Evolutionary conservation across 2,113 vertebrate species (phyloP).

Genomic region (Callospermophilus lateralis): DNA sequence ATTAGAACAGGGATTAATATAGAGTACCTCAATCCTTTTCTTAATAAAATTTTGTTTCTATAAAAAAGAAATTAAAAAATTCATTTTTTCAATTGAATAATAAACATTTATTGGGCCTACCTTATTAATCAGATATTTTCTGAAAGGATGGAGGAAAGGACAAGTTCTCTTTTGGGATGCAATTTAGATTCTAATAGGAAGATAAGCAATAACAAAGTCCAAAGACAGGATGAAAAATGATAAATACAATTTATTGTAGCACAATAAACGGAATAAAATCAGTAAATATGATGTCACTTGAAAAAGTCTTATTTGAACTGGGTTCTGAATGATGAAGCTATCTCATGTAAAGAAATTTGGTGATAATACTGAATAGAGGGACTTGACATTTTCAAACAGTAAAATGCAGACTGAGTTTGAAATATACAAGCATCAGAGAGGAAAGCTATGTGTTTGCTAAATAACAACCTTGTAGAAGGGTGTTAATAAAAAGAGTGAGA

Average conservation of each 20-base stretch:
- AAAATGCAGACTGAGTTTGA: neutral
- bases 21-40: neutral
- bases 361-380: neutral
- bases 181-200: neutral
- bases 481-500: neutral
- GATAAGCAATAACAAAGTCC: neutral
- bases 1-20: slow-evolving; percentile 28
- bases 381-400: neutral
- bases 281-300: neutral
- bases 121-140: neutral
- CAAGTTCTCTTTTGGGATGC: neutral
- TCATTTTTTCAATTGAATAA: neutral
- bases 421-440: neutral
- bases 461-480: neutral
- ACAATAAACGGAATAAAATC: neutral
- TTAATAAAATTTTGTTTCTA: neutral
- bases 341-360: neutral
- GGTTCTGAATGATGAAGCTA: neutral
- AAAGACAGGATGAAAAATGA: neutral
- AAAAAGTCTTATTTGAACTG: neutral
- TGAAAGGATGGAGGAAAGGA: neutral
- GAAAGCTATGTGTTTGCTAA: neutral
- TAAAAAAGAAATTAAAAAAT: neutral
- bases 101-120: neutral
- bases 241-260: neutral